Conservation (phyloP, 2,888 invertebrate species). For the Ephialtes manifestator region DNA sequence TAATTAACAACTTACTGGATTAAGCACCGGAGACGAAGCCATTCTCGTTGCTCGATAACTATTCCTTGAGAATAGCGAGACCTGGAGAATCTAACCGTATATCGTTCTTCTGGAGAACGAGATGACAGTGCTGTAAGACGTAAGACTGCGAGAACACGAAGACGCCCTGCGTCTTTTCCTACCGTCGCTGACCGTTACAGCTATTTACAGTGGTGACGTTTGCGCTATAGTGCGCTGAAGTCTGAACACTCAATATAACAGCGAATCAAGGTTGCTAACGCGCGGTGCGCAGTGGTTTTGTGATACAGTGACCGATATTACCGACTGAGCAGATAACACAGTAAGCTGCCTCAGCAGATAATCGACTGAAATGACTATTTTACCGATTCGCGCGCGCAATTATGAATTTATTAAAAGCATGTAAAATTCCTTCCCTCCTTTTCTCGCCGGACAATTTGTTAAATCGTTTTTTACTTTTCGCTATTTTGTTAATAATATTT, state of each 20-base stretch:
- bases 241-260: background rate
- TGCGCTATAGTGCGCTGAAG: slow-evolving; percentile 23
- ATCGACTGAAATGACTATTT: no score
- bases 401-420: no score
- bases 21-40: slow-evolving; percentile 80
- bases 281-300: background rate
- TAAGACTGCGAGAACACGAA: slow-evolving; percentile 62
- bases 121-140: slow-evolving; percentile 2
- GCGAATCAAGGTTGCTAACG: background rate
- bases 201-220: slow-evolving; percentile 83
- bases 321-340: background rate
- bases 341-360: no score
- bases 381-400: no score
- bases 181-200: slow-evolving; percentile 48
- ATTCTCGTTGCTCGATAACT: slow-evolving; percentile 70
- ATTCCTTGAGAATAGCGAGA: background rate
- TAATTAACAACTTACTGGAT: slow-evolving; percentile 81
- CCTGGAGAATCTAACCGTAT: background rate
- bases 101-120: background rate
- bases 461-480: no score
- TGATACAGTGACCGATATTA: background rate
- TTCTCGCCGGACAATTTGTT: no score
- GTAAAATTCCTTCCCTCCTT: no score
- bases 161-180: slow-evolving; percentile 68
- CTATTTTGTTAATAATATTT: no score